These are phyloP conservation scores for Himalopsyche phryganea DNA, from an alignment of 1,140 invertebrate genomes.

Conservation along the genomic window DNA sequence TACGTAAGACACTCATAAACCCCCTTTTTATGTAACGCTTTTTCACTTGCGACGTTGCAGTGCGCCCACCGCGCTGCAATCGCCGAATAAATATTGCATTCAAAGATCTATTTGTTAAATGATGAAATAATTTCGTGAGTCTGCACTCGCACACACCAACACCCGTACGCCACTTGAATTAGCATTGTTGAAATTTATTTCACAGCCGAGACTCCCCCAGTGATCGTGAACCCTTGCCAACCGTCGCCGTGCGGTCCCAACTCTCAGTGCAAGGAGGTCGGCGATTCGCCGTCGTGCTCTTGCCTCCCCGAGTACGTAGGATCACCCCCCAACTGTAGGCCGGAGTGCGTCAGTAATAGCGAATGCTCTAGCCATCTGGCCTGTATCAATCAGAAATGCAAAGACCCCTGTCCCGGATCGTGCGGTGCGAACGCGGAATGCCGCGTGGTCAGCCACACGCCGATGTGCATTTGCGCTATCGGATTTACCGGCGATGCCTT, in stretches of 20 bases:
- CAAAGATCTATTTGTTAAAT: too few relatives aligned
- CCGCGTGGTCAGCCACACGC: conserved; percentile 68
- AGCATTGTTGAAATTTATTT: conserved; percentile 24
- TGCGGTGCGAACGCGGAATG: conserved; percentile 72
- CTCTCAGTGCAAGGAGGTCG: conserved; percentile 63
- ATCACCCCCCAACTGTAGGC: conserved; percentile 68
- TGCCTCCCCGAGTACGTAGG: conserved; percentile 70
- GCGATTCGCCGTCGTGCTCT: conserved; percentile 64
- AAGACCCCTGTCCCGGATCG: conserved; percentile 66
- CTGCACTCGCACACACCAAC: too few relatives aligned
- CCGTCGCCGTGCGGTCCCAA: conserved; percentile 77
- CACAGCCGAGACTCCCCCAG: conserved; percentile 53
- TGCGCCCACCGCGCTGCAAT: too few relatives aligned
- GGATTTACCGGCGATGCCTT: conserved; percentile 73
- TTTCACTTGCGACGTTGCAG: too few relatives aligned
- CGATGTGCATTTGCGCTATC: conserved; percentile 65
- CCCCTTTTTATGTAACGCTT: too few relatives aligned
- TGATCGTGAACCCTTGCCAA: conserved; percentile 61
- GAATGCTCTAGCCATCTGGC: conserved; percentile 69
- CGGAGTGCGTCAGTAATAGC: conserved; percentile 70
- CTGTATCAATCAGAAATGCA: conserved; percentile 69
- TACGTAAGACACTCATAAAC: conserved; percentile 40
- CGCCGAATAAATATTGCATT: too few relatives aligned
- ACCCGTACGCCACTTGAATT: too few relatives aligned
- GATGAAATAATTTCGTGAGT: too few relatives aligned